A percentile compares a stretch with the other conserved stretches of the same genome.
Conservation (phyloP, 37 sponge, comb jelly and placozoan genomes). For the Diacarnus erythraeanus region DNA sequence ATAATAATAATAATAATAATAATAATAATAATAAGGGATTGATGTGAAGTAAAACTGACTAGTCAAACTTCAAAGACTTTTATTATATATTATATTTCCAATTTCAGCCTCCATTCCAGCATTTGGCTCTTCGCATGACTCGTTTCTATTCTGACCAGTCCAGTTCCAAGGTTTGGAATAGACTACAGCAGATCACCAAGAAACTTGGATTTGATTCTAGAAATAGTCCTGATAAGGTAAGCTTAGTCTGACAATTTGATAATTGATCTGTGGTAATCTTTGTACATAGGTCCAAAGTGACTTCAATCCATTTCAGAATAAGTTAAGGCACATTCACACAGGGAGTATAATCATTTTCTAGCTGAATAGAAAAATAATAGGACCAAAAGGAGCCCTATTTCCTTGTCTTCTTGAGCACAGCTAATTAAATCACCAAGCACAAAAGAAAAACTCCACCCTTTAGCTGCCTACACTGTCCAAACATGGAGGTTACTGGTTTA, state of each 20-base stretch:
- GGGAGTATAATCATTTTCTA: too few relatives aligned
- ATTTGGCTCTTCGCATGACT: conserved; percentile 77
- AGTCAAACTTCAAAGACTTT: background rate
- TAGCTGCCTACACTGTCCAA: too few relatives aligned
- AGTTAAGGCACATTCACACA: too few relatives aligned
- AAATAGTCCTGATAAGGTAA: conserved; percentile 58
- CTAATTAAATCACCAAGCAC: too few relatives aligned
- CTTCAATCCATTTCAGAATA: too few relatives aligned
- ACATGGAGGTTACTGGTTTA: too few relatives aligned
- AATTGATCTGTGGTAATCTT: too few relatives aligned
- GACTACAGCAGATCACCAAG: conserved; percentile 35
- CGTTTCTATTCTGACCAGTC: conserved; percentile 63
- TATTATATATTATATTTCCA: background rate
- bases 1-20: too few relatives aligned
- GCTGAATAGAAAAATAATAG: too few relatives aligned
- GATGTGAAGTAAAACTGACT: background rate
- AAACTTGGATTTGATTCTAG: conserved; percentile 46
- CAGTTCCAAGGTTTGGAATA: conserved; percentile 55
- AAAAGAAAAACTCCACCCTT: too few relatives aligned
- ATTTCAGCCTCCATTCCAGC: conserved; percentile 72
- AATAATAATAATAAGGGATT: too few relatives aligned
- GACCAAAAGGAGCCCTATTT: background rate
- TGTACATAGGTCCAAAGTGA: too few relatives aligned
- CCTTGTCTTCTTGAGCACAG: conserved; percentile 28
- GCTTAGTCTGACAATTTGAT: background rate